Base-by-base conservation (phyloP, 2,797 vertebrate species). In the Aulostomus chinensis region DNA sequence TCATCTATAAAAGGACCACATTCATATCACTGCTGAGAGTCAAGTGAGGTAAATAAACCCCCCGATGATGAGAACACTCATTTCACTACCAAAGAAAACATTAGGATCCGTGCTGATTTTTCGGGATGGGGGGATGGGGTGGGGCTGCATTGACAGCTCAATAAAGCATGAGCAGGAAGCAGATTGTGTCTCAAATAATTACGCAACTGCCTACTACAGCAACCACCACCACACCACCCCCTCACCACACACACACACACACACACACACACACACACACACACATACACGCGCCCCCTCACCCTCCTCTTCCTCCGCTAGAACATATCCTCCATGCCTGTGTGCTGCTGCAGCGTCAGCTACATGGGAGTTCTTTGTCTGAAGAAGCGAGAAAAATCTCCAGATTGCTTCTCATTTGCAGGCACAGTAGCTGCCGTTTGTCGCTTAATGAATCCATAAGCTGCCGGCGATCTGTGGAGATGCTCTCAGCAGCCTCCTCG, bases 151-250 rank as follows among this genome's bases (percentile, higher is more conserved):
- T 34, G 22, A 63, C 52, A 61, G 43, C 53, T 63, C 10, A 3
- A 55, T 45, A 59, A 62, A 70, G 75, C 65, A 52, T 9, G 39
- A 54, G 69, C 71, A 78, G 74, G 65, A 80, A 76, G 64, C 59
- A 76, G 65, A 71, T 78, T 57, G 66, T 28, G 58, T 52, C 52
- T 65, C 24, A 53, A 72, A 81, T 68, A 83, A 75, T 81, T 77
- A 78, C 26, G 61, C 76, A 83, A 82, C 68, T n/a, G 26, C 50
- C 41, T 47, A 42, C 61, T 73, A 66, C 70, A 45, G 47, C 71
- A 55, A 47, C 40, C 13, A 6, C 30, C 13, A 6, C 12, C 13
- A 7, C 13, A 12, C 12, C 28, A 9, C 28, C n/a, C 11, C 28
- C 28, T 0, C 13, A 5, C 13, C 13, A n/a, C n/a, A n/a, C n/a